phyloP scores from a whole-genome alignment of 2,113 vertebrate genomes.

The Austrofundulus limnaeus region DNA sequence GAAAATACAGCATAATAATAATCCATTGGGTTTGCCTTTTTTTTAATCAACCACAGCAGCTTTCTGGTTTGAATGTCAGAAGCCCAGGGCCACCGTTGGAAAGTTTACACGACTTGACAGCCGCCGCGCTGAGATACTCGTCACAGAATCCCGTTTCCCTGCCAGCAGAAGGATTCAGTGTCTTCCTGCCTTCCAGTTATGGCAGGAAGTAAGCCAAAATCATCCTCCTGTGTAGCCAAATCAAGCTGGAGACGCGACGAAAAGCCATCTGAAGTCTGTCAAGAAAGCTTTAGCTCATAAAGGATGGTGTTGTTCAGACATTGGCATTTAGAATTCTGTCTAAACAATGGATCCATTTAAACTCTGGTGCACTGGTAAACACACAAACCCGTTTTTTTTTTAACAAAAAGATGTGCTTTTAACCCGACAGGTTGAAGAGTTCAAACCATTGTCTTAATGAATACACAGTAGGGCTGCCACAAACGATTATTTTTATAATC shows the following conservation, averaged over 20 bases:
- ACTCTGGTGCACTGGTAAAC: background rate
- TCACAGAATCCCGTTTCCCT: conserved; percentile 19
- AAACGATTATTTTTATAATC: too few relatives aligned
- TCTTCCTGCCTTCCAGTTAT: conserved; percentile 27
- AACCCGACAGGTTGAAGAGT: background rate
- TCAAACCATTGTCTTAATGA: background rate
- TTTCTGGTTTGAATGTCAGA: conserved; percentile 41
- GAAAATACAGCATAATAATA: background rate
- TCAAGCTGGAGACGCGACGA: background rate
- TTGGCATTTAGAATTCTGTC: background rate
- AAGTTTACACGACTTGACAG: conserved; percentile 54
- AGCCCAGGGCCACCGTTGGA: conserved; percentile 34
- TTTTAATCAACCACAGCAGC: conserved; percentile 12
- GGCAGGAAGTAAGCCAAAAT: conserved; percentile 33
- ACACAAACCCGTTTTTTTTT: background rate
- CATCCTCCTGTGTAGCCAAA: background rate
- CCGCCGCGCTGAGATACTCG: conserved; percentile 32
- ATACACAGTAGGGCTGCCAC: background rate
- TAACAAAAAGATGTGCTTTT: background rate
- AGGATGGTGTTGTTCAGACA: background rate
- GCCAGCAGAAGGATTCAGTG: conserved; percentile 12
- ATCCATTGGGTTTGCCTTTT: background rate
- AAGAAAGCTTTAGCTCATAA: conserved; percentile 10
- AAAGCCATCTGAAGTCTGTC: conserved; percentile 11
- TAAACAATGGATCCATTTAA: background rate